Evolutionary conservation across 1,140 invertebrate genomes (phyloP).

Genomic region (Bombus ignitus): DNA sequence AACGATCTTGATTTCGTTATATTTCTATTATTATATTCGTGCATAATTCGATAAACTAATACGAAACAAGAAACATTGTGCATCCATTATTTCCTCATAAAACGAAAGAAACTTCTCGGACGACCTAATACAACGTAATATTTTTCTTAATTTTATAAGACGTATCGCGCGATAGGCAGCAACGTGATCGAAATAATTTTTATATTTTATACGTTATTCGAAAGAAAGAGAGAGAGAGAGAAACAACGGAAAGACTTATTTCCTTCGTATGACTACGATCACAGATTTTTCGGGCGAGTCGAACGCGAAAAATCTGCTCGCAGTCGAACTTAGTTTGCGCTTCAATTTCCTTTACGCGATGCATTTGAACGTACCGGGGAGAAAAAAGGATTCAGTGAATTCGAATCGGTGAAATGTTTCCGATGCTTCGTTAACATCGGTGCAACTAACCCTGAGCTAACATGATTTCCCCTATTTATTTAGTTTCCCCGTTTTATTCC

Average conservation of each 20-base stretch:
- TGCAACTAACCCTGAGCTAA: conserved; percentile 44
- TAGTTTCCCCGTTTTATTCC: conserved; percentile 15
- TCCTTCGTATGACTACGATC: not conserved
- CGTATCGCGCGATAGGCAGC: too few species aligned
- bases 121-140: too few species aligned
- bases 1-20: too few species aligned
- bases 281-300: not conserved
- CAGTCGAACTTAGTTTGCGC: not conserved
- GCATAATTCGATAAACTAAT: too few species aligned
- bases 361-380: not conserved
- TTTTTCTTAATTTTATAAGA: too few species aligned
- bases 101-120: too few species aligned
- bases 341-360: conserved; percentile 26
- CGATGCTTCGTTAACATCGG: conserved; percentile 47
- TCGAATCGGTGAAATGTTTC: conserved; percentile 28
- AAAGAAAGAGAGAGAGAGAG: not conserved
- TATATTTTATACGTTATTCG: not conserved
- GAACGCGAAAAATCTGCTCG: not conserved
- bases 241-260: not conserved
- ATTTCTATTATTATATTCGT: too few species aligned
- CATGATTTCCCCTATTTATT: conserved; percentile 39
- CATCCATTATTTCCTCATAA: too few species aligned
- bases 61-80: too few species aligned
- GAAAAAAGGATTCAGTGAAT: conserved; percentile 5
- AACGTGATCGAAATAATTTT: too few species aligned